Conservation (phyloP, 2,797 vertebrate species). For the Jordanella pulchra region DNA sequence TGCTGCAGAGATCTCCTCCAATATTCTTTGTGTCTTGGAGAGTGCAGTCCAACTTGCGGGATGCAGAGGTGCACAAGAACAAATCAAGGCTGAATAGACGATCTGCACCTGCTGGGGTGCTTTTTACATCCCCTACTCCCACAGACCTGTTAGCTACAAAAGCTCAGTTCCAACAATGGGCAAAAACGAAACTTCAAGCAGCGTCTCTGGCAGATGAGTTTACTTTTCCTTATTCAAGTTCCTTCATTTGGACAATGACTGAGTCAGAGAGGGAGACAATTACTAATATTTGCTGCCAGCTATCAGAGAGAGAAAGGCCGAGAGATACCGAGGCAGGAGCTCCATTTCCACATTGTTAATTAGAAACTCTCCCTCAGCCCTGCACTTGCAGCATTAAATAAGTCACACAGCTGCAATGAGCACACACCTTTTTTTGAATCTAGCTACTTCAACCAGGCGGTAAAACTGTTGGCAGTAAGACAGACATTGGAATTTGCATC, state of each 20-base stretch:
- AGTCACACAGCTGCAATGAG: conserved; percentile 20
- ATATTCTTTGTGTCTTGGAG: conserved; percentile 32
- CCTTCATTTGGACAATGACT: conserved; percentile 61
- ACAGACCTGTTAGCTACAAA: conserved; percentile 43
- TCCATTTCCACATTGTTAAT: conserved; percentile 72
- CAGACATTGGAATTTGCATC: conserved; percentile 42
- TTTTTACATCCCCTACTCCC: conserved; percentile 21
- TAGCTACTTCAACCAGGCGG: conserved; percentile 30
- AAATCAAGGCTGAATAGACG: conserved; percentile 47
- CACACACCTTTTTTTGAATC: conserved; percentile 38
- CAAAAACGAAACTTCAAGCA: conserved; percentile 27
- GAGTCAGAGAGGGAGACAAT: conserved; percentile 68
- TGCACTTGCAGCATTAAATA: conserved; percentile 49
- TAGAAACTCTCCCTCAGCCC: conserved; percentile 61
- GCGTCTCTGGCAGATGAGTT: conserved; percentile 57
- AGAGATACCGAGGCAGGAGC: conserved; percentile 46
- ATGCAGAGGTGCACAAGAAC: conserved; percentile 43
- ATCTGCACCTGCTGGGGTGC: conserved; percentile 25
- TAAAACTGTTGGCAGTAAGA: conserved; percentile 31
- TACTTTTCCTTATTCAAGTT: conserved; percentile 65
- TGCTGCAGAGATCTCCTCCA: conserved; percentile 36
- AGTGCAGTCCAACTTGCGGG: conserved; percentile 42
- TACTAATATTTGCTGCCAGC: conserved; percentile 75
- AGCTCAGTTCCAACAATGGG: conserved; percentile 43
- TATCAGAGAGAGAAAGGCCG: conserved; percentile 55